Percentiles rank a stretch among this genome's conserved stretches.
phyloP scores from a whole-genome alignment of 1,140 invertebrate species.

The Lepidostoma basale region DNA sequence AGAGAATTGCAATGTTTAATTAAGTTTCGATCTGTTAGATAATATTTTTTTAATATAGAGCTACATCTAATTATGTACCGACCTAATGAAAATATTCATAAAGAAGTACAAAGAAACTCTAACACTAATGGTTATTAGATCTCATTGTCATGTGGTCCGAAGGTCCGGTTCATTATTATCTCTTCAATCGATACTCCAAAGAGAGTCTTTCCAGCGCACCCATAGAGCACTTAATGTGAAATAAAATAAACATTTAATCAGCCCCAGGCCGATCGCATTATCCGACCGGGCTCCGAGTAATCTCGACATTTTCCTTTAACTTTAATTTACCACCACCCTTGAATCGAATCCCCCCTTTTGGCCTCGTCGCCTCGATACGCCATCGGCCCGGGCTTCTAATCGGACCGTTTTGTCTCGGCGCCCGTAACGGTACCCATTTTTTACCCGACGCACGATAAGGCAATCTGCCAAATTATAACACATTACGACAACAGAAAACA shows the following conservation, averaged over 20 bases:
- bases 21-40: too few relatives aligned
- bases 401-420: slow-evolving; percentile 24
- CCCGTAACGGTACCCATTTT: slow-evolving; percentile 30
- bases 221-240: slow-evolving; percentile 28
- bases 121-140: slow-evolving; percentile 19
- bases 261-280: slow-evolving; percentile 14
- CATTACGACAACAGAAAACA: slow-evolving; percentile 23
- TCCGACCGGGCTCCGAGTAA: not conserved
- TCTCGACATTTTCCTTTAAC: too few relatives aligned
- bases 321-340: too few relatives aligned
- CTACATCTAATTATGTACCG: too few relatives aligned
- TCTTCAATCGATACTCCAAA: slow-evolving; percentile 23
- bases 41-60: too few relatives aligned
- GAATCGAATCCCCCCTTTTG: not conserved
- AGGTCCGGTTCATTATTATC: slow-evolving; percentile 33
- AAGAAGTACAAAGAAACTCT: too few relatives aligned
- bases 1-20: too few relatives aligned
- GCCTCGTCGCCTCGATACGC: not conserved
- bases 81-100: too few relatives aligned
- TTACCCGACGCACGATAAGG: slow-evolving; percentile 36
- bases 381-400: slow-evolving; percentile 15
- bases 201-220: slow-evolving; percentile 5
- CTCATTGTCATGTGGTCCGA: slow-evolving; percentile 4
- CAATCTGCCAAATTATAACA: slow-evolving; percentile 43
- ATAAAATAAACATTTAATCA: slow-evolving; percentile 36